Base-by-base conservation (phyloP, 1,140 invertebrate genomes). In the Sipha flava region DNA sequence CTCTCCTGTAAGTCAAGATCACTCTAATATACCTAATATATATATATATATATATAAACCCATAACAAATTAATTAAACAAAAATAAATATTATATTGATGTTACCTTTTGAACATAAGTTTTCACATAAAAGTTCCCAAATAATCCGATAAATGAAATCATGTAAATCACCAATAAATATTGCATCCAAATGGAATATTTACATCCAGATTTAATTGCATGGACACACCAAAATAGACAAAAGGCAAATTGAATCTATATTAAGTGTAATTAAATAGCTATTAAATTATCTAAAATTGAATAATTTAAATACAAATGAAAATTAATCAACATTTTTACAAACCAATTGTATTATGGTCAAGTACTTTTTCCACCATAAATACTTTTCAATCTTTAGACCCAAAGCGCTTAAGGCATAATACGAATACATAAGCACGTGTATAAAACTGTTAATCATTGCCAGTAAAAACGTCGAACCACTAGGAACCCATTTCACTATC, bases 401-500 rank as follows among this genome's bases (percentile, higher is more conserved):
- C 80, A 96, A 88, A 0, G 94, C 92, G 3, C 94, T 90, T 10
- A 97, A 85, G 0, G 92, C 92, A 85, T 98, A 98, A 85, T 98
- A 98, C 3, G 90, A 89, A 85, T 98, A 98, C 95, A 98, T 97
- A 29, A 97, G 86, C 0, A 97, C 92, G 85, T 84, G 95, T 52
- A 97, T 94, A 64, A 90, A 92, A 81, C 94, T 95, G 86, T 98
- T 98, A 16, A 96, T 91, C 90, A 95, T 92, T 0, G 93, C 93
- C 45, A 92, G 94, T 37, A 96, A 87, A 84, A 94, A 94, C 10
- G 93, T 91, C 29, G 94, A 95, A 79, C 96, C 96, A 85, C 95
- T 96, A n/a, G 96, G 95, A 6, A 97, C 94, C 93, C 94, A 98
- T 88, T 97, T 97, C 80, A 97, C 92, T 23, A 94, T 94, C 82